These are phyloP conservation scores for Palythoa caribaeorum DNA, from an alignment of 92 coral and sea anemone genomes.

Conservation along the genomic window DNA sequence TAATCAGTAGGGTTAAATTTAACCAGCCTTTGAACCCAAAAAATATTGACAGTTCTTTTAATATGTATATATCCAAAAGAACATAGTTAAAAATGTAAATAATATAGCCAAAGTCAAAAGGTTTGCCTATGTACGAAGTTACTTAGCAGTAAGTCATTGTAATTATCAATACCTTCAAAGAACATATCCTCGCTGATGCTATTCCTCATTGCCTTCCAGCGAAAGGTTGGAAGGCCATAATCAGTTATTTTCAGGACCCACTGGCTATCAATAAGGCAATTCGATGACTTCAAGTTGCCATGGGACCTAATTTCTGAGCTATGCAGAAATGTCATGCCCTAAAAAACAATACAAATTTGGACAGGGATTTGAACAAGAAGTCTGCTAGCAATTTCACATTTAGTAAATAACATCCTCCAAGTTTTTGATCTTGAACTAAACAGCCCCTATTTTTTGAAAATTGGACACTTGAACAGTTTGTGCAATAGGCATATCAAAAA, in stretches of 20 bases:
- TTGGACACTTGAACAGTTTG: not conserved
- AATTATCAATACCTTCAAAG: slow-evolving; percentile 16
- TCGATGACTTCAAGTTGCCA: slow-evolving; percentile 80
- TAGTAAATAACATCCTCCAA: too few species aligned
- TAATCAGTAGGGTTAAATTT: too few species aligned
- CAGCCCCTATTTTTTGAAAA: not conserved
- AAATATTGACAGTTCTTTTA: too few species aligned
- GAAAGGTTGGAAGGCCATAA: slow-evolving; percentile 81
- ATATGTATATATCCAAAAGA: not conserved
- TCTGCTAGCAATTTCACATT: too few species aligned
- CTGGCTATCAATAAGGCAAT: slow-evolving; percentile 84
- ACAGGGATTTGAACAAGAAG: not conserved
- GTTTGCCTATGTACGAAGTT: not conserved
- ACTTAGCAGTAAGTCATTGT: not conserved
- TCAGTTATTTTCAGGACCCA: slow-evolving; percentile 85
- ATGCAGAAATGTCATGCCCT: slow-evolving; percentile 86
- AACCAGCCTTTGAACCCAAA: too few species aligned
- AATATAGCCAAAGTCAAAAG: not conserved
- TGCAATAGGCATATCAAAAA: too few species aligned
- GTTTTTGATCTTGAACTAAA: not conserved
- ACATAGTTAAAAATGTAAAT: not conserved
- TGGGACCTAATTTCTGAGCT: slow-evolving; percentile 79
- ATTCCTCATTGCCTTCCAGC: slow-evolving; percentile 54
- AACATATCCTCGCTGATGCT: not conserved
- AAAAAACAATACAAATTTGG: not conserved